Percentiles rank a stretch among this genome's conserved stretches.
Evolutionary conservation across 2,888 invertebrate species (phyloP).

Genomic region (Chironomus tentans): DNA sequence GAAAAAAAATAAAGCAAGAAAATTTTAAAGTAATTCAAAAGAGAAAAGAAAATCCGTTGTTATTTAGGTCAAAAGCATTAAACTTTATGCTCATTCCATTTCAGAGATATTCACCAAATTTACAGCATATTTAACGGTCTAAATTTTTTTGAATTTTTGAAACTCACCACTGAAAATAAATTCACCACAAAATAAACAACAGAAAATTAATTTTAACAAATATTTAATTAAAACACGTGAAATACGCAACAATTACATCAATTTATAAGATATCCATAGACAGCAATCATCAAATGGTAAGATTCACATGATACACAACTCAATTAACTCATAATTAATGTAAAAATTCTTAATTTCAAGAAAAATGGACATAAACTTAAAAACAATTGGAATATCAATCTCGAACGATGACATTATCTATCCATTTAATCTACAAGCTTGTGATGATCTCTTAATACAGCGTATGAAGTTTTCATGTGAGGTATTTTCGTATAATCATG

Average conservation of each 20-base stretch:
- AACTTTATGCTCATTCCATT: background rate
- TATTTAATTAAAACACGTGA: too few relatives aligned
- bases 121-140: too few relatives aligned
- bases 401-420: background rate
- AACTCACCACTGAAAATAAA: too few relatives aligned
- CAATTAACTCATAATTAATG: background rate
- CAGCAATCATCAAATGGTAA: background rate
- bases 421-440: background rate
- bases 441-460: background rate
- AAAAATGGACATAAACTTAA: background rate
- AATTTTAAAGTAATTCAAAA: background rate
- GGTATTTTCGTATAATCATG: background rate
- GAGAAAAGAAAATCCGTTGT: background rate
- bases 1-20: background rate
- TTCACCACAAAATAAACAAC: too few relatives aligned
- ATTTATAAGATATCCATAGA: background rate
- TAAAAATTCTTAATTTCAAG: background rate
- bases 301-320: background rate
- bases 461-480: background rate
- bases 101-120: too few relatives aligned
- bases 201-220: too few relatives aligned
- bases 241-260: background rate
- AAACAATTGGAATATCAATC: background rate
- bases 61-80: background rate
- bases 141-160: too few relatives aligned